Evolutionary conservation across 2,113 vertebrate species (phyloP).

Genomic region (Oreochromis aureus): DNA sequence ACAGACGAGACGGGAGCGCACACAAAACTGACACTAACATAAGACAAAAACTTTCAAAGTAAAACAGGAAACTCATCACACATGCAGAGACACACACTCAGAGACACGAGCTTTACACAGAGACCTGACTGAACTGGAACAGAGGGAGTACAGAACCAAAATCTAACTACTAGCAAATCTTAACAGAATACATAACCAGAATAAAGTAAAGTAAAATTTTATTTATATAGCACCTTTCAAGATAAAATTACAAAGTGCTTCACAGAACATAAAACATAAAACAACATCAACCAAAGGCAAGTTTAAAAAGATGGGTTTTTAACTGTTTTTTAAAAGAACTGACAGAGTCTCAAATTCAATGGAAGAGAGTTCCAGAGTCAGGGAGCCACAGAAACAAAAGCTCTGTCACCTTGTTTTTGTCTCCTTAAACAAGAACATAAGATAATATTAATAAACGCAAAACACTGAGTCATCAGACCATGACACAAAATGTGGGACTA

Average conservation of each 20-base stretch:
- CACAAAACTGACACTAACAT: rapidly evolving
- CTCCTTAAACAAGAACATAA: not conserved
- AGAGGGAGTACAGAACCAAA: not conserved
- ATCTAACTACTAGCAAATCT: not conserved
- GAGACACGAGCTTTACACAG: not conserved
- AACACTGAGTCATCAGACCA: rapidly evolving
- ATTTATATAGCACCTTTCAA: too few species aligned
- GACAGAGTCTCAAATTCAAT: too few species aligned
- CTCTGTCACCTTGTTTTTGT: too few species aligned
- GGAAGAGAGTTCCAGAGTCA: too few species aligned
- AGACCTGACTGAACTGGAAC: not conserved
- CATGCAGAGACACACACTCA: not conserved
- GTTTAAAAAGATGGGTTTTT: too few species aligned
- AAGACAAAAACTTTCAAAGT: not conserved
- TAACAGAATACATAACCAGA: not conserved
- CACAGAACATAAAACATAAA: too few species aligned
- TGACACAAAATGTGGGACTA: not conserved
- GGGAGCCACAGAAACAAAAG: too few species aligned
- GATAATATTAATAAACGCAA: not conserved
- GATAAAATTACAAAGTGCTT: too few species aligned
- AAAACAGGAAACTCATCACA: not conserved
- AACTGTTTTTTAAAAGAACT: too few species aligned
- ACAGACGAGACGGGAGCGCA: not conserved
- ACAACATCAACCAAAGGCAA: too few species aligned
- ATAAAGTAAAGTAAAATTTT: not conserved